A percentile compares a stretch with the other conserved stretches of the same genome.
Conservation (phyloP, 1,140 invertebrate genomes). For the Drosophila pachea region DNA sequence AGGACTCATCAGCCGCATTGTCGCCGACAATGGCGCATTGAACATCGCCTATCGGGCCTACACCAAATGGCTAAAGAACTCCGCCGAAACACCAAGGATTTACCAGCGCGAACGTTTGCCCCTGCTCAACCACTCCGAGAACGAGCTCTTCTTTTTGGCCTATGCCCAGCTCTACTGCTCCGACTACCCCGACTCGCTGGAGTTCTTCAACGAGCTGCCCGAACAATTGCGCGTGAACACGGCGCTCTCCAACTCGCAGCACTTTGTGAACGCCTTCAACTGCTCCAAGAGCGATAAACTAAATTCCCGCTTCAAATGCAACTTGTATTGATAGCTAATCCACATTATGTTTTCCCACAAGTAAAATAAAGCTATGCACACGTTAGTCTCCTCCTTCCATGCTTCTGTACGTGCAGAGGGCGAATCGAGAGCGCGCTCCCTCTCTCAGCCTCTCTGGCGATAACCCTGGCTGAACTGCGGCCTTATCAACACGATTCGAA, state of each 20-base stretch:
- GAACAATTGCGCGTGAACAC: slow-evolving; percentile 88
- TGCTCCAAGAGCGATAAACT: slow-evolving; percentile 86
- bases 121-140: slow-evolving; percentile 88
- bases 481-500: slow-evolving; percentile 41
- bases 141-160: slow-evolving; percentile 93
- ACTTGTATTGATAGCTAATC: no score
- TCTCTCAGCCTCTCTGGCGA: slow-evolving; percentile 20
- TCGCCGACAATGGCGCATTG: slow-evolving; percentile 95
- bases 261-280: slow-evolving; percentile 86
- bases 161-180: slow-evolving; percentile 86
- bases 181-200: slow-evolving; percentile 61
- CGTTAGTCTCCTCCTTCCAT: neutral
- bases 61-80: slow-evolving; percentile 80
- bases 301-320: slow-evolving; percentile 90
- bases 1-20: slow-evolving; percentile 88
- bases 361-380: slow-evolving; percentile 33
- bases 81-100: slow-evolving; percentile 76
- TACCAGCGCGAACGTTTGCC: slow-evolving; percentile 84
- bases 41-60: slow-evolving; percentile 95
- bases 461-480: slow-evolving; percentile 38
- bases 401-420: neutral
- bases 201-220: slow-evolving; percentile 79
- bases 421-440: neutral
- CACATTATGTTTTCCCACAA: slow-evolving; percentile 1
- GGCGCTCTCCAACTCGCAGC: slow-evolving; percentile 89